These are phyloP conservation scores for Jacana jacana DNA, from an alignment of 2,113 vertebrate genomes.

Conservation along the genomic window DNA sequence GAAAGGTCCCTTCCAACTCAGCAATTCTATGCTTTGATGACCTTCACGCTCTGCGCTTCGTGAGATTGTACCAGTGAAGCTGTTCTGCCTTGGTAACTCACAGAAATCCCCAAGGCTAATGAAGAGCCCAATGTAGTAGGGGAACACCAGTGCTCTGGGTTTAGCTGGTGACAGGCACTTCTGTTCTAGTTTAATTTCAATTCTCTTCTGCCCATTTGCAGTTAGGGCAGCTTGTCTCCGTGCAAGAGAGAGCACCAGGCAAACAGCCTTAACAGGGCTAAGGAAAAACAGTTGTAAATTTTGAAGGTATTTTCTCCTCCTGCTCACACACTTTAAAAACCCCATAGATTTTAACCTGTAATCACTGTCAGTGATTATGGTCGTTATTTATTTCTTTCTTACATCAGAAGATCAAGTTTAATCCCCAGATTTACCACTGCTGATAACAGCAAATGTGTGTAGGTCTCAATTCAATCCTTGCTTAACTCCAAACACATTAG, in stretches of 20 bases:
- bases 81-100: neutral
- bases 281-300: neutral
- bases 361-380: neutral
- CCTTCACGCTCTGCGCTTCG: neutral
- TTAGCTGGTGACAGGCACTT: neutral
- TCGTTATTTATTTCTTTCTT: neutral
- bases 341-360: neutral
- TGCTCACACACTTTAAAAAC: neutral
- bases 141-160: neutral
- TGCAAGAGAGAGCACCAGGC: neutral
- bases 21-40: neutral
- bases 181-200: neutral
- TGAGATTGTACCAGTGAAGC: neutral
- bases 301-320: neutral
- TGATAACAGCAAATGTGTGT: neutral
- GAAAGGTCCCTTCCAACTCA: neutral
- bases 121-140: neutral
- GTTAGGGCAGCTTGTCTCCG: neutral
- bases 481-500: neutral
- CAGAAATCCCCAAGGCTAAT: neutral
- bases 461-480: neutral
- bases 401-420: neutral
- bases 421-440: neutral
- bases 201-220: neutral
- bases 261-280: neutral